Percentiles rank a stretch among this genome's conserved stretches.
Evolutionary conservation across 2,797 vertebrate genomes (phyloP).

Genomic region (Acanthornis magna): DNA sequence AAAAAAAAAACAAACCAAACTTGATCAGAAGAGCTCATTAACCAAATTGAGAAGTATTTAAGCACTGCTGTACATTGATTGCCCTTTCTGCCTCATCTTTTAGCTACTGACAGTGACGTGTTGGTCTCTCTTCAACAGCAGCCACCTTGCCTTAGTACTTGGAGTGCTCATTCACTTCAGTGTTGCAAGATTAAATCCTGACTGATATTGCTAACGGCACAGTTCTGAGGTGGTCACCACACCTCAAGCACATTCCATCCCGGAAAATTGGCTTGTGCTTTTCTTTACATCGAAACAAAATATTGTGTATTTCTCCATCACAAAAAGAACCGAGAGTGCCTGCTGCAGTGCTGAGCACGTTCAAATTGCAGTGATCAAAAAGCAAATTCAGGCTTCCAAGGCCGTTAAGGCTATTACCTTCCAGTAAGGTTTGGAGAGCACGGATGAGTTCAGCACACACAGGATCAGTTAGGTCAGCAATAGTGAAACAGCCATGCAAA

Average conservation of each 20-base stretch:
- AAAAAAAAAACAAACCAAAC: background rate
- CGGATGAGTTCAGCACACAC: accelerated
- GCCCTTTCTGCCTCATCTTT: background rate
- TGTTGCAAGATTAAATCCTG: background rate
- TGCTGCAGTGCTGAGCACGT: background rate
- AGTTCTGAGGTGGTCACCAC: background rate
- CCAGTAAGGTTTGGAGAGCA: background rate
- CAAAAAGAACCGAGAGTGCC: background rate
- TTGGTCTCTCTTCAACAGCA: background rate
- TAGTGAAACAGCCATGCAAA: background rate
- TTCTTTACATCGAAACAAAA: background rate
- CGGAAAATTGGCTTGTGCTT: background rate
- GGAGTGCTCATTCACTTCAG: background rate
- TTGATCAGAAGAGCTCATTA: background rate
- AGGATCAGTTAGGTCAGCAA: background rate
- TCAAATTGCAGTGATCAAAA: background rate
- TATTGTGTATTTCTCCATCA: background rate
- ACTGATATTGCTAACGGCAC: background rate
- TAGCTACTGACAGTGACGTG: background rate
- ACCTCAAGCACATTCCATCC: background rate
- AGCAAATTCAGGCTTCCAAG: background rate
- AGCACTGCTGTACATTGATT: background rate
- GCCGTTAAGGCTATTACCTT: background rate
- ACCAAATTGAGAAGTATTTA: background rate
- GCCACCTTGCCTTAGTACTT: background rate